Evolutionary conservation across 2,888 invertebrate genomes (phyloP), one percentile per base, ranked within the genome.

Genomic region (Dasypogon diadema): DNA sequence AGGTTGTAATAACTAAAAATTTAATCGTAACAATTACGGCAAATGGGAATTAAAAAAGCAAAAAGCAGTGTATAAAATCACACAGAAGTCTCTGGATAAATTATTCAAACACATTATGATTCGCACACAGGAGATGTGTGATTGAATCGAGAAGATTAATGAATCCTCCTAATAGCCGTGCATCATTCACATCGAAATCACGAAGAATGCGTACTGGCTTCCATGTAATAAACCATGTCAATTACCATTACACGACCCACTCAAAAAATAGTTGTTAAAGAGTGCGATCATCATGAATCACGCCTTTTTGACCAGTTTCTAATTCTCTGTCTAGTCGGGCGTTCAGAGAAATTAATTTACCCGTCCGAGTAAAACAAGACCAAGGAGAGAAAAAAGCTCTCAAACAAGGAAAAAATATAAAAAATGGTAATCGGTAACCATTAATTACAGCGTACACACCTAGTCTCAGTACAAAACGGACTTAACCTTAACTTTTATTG

Each of bases 381-480:
- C 18, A 46, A 18, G n/a, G n/a, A n/a, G n/a, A 24, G 54, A 34
- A 18, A 63, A 21, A 37, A 37, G 18, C 54, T 30, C 8, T 5
- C 30, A n/a, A 73, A 37, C 21, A 55, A 22, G 56, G 16, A 56
- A 34, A 54, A 73, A 42, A 42, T 12, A 56, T 73, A 73, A 73
- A 73, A 73, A 73, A 73, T 73, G 73, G 73, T 73, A 73, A 73
- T 73, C 73, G 73, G 73, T 73, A 73, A 73, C 73, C 73, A 73
- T 73, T 73, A 73, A 73, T 73, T 73, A 73, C 73, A 16, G 18
- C 56, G 56, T 73, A 73, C 73, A 73, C 73, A 73, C 73, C 73
- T 73, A 56, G 73, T 56, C 73, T 73, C 55, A 26, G 73, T 73
- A 73, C 56, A 56, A 73, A 73, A 73, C 56, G 73, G 56, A 73